Evolutionary conservation across 2,113 vertebrate species (phyloP), one percentile per base, ranked within the genome.

Genomic region (Scolopax mira): DNA sequence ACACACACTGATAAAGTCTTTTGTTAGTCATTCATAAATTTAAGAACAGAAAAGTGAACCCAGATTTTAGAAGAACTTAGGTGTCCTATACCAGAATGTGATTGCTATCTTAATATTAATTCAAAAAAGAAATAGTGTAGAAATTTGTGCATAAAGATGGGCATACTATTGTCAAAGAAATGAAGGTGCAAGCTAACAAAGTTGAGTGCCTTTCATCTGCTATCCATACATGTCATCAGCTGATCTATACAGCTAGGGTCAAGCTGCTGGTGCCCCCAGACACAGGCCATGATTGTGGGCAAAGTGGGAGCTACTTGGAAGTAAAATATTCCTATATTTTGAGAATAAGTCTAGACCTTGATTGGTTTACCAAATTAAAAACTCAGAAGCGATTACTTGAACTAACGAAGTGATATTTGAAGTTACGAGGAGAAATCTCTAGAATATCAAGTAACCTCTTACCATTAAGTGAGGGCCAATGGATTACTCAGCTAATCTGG

Each of bases 401-500:
- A 23, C 41, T 61, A 31, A 89, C 52, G 25, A 55, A 67, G 7
- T 13, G 3, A 5, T 27, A 49, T 72, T 75, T 82, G 55, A 91
- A 93, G 31, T 46, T 74, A 41, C 1, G 2, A 51, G 11, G 11
- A 60, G 52, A 86, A 88, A 55, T 80, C 2, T 10, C 35, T 78
- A 37, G 42, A 90, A 73, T 75, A 89, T 85, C 58, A 39, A 41
- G 12, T 78, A 91, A 75, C 44, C 1, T 86, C 35, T 13, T 66
- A 42, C 31, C 25, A 55, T 80, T 70, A 86, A 75, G 39, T 41
- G 25, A 71, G 44, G 10, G 30, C 8, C 22, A 70, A 39, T 67
- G 48, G 42, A 90, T 93, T 90, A 67, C 61, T 88, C 57, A 88
- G 17, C 16, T 96, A 85, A 94, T 78, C 62, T 93, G 79, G 79